phyloP scores from a whole-genome alignment of 2,113 vertebrate genomes.

The Ptilonorhynchus violaceus region DNA sequence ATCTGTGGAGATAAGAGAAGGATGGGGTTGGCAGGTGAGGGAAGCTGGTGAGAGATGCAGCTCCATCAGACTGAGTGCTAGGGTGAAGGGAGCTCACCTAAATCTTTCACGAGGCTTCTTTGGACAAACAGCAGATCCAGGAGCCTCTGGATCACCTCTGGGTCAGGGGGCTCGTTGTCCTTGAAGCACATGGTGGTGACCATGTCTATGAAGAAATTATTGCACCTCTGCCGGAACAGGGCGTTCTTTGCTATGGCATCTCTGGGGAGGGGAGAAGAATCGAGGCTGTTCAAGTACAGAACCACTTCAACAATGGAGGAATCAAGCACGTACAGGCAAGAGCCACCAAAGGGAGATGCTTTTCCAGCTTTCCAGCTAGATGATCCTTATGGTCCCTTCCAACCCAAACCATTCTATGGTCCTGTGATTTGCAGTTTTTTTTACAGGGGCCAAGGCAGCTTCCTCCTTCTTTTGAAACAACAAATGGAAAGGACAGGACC shows the following conservation, averaged over 20 bases:
- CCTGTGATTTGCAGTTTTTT: not conserved
- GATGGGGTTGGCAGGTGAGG: not conserved
- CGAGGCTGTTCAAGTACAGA: not conserved
- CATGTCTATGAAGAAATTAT: constrained; percentile 90
- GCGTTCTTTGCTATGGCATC: constrained; percentile 68
- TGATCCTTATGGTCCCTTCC: not conserved
- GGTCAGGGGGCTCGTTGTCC: constrained; percentile 83
- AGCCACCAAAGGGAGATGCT: not conserved
- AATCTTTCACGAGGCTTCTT: not conserved
- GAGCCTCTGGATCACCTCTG: constrained; percentile 76
- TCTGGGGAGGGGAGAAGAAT: constrained; percentile 38
- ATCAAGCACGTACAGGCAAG: not conserved
- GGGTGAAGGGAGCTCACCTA: constrained; percentile 43
- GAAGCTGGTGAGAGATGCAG: not conserved
- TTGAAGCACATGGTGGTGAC: constrained; percentile 92
- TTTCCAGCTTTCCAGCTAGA: not conserved
- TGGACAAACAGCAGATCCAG: constrained; percentile 83
- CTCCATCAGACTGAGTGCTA: rapidly evolving
- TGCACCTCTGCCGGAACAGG: constrained; percentile 84
- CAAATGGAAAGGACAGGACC: not conserved
- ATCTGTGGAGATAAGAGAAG: constrained; percentile 22
- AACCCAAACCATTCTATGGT: not conserved
- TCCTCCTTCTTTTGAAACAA: not conserved
- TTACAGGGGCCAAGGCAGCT: not conserved
- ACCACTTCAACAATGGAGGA: too few species aligned